These are phyloP conservation scores for Drosophila mimica DNA, from an alignment of 2,888 invertebrate species.

Conservation along the genomic window DNA sequence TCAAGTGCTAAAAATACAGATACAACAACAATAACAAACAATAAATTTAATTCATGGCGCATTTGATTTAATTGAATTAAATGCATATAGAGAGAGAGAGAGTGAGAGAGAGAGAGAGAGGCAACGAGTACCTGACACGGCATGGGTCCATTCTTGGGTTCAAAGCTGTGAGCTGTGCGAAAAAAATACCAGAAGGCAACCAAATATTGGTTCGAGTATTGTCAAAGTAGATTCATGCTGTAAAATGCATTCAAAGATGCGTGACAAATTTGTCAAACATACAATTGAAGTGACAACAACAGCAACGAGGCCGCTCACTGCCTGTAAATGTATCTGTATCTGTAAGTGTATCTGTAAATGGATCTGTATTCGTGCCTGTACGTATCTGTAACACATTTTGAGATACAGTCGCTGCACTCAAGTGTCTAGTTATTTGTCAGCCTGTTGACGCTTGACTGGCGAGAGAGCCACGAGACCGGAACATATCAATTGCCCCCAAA, in stretches of 20 bases:
- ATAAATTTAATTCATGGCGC: slow-evolving; percentile 36
- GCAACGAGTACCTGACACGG: slow-evolving; percentile 54
- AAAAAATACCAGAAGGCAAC: neutral
- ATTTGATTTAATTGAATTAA: slow-evolving; percentile 70
- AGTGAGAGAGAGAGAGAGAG: neutral
- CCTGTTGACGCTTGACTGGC: slow-evolving; percentile 67
- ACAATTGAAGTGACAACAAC: slow-evolving; percentile 41
- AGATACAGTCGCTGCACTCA: slow-evolving; percentile 36
- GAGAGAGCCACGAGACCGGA: slow-evolving; percentile 68
- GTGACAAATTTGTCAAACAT: slow-evolving; percentile 62
- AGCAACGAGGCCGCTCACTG: slow-evolving; percentile 29
- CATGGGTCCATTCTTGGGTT: slow-evolving; percentile 37
- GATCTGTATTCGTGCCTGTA: neutral
- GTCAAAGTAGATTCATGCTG: slow-evolving; percentile 17
- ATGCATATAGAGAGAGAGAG: neutral
- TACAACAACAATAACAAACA: slow-evolving; percentile 1
- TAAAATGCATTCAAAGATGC: slow-evolving; percentile 40
- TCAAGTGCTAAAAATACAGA: slow-evolving; percentile 57
- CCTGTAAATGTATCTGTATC: slow-evolving; percentile 12
- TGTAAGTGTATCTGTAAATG: slow-evolving; percentile 17
- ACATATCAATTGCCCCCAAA: slow-evolving; percentile 70
- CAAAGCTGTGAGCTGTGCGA: slow-evolving; percentile 22
- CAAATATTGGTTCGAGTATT: neutral
- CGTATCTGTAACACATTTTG: slow-evolving; percentile 31
- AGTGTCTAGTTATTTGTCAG: slow-evolving; percentile 57